Evolutionary conservation across 2,888 invertebrate genomes (phyloP).

Genomic region (Rotaria macrura): DNA sequence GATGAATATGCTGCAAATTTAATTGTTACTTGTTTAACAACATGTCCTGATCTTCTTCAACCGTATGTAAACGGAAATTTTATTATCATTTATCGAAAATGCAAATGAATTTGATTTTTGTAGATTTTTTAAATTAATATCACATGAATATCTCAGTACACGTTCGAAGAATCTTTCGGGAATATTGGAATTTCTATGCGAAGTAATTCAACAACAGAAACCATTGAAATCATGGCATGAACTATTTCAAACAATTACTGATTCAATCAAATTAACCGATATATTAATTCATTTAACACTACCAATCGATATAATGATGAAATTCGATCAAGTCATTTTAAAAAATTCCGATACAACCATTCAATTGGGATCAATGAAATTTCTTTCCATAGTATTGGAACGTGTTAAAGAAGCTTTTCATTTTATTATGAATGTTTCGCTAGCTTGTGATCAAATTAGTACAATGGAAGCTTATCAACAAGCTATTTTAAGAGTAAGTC

Average conservation of each 20-base stretch:
- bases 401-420: background rate
- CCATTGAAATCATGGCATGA: background rate
- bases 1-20: conserved; percentile 12
- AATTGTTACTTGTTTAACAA: conserved; percentile 17
- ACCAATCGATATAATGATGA: background rate
- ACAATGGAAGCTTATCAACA: background rate
- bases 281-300: background rate
- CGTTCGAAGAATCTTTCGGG: background rate
- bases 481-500: background rate
- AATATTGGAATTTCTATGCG: conserved; percentile 2
- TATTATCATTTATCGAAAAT: too few species aligned
- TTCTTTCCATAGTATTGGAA: background rate
- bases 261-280: background rate
- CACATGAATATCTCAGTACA: background rate
- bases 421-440: background rate
- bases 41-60: conserved; percentile 13
- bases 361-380: background rate
- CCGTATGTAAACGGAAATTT: background rate
- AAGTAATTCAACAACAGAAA: conserved; percentile 16
- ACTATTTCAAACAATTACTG: background rate
- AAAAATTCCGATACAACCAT: background rate
- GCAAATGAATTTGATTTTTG: background rate
- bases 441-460: background rate
- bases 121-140: background rate
- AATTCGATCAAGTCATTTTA: conserved; percentile 6